Evolutionary conservation across 64 coral and sea anemone species (phyloP).

Genomic region (Trachythela sp.): DNA sequence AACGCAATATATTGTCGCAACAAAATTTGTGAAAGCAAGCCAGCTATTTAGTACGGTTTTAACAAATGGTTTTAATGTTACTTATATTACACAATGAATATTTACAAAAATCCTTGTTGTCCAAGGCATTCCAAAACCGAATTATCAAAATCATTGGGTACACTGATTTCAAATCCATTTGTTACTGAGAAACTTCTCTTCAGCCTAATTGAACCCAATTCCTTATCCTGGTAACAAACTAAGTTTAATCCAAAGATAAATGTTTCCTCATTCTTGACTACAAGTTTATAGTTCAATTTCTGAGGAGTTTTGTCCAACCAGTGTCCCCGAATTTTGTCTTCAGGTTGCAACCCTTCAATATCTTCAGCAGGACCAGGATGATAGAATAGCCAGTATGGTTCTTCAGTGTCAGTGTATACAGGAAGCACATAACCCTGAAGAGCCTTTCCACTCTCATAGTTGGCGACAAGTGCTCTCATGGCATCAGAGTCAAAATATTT

Average conservation of each 20-base stretch:
- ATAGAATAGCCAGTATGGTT: slow-evolving; percentile 18
- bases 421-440: background rate
- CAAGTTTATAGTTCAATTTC: background rate
- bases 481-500: background rate
- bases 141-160: background rate
- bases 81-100: too few relatives aligned
- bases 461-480: background rate
- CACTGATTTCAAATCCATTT: background rate
- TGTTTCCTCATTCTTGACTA: background rate
- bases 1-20: too few relatives aligned
- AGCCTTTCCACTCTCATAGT: background rate
- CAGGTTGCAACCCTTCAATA: background rate
- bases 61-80: too few relatives aligned
- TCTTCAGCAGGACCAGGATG: background rate
- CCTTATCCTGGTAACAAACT: background rate
- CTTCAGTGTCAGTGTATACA: background rate
- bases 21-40: too few relatives aligned
- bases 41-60: too few relatives aligned
- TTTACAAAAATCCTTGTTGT: too few relatives aligned
- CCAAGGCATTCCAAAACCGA: background rate
- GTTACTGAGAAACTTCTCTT: background rate
- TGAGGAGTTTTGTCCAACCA: background rate
- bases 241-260: background rate
- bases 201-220: background rate
- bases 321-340: background rate